Percentiles rank a stretch among this genome's conserved stretches.
These are phyloP conservation scores for Drosophila paramelanica DNA, from an alignment of 2,888 invertebrate genomes.

Conservation along the genomic window DNA sequence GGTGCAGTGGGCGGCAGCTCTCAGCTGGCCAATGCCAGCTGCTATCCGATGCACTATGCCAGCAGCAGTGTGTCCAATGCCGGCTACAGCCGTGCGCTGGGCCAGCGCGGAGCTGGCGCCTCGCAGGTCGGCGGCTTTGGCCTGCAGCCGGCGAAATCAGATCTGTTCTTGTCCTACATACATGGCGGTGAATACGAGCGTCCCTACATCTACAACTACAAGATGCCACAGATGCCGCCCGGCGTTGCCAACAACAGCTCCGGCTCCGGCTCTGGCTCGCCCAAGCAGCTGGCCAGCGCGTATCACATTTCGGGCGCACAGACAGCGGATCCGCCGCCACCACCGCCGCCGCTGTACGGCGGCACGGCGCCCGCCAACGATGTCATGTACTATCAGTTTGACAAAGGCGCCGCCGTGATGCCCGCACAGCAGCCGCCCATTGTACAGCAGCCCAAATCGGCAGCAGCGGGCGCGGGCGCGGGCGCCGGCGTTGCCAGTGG, in stretches of 20 bases:
- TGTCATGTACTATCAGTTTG: constrained; percentile 84
- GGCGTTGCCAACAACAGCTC: constrained; percentile 52
- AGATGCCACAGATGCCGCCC: constrained; percentile 82
- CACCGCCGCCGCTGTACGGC: constrained; percentile 79
- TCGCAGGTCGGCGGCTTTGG: constrained; percentile 56
- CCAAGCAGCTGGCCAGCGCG: constrained; percentile 73
- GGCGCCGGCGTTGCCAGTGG: constrained; percentile 45
- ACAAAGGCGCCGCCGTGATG: constrained; percentile 75
- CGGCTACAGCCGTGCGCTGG: constrained; percentile 55
- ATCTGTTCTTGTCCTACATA: constrained; percentile 84
- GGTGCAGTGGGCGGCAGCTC: constrained; percentile 53
- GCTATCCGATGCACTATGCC: constrained; percentile 78
- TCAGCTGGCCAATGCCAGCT: constrained; percentile 75
- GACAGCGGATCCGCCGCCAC: constrained; percentile 83
- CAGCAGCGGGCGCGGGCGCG: constrained; percentile 13
- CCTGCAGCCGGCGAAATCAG: constrained; percentile 84
- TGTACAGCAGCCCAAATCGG: constrained; percentile 76
- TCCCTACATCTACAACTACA: constrained; percentile 83
- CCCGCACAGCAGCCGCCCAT: constrained; percentile 61
- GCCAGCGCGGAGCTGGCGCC: constrained; percentile 50
- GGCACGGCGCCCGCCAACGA: constrained; percentile 82
- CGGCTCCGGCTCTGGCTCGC: constrained; percentile 48
- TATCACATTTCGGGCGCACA: constrained; percentile 84
- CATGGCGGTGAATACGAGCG: constrained; percentile 81
- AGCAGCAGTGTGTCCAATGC: constrained; percentile 64